Evolutionary conservation across 2,113 vertebrate genomes (phyloP).

Genomic region (Phaethornis superciliosus): DNA sequence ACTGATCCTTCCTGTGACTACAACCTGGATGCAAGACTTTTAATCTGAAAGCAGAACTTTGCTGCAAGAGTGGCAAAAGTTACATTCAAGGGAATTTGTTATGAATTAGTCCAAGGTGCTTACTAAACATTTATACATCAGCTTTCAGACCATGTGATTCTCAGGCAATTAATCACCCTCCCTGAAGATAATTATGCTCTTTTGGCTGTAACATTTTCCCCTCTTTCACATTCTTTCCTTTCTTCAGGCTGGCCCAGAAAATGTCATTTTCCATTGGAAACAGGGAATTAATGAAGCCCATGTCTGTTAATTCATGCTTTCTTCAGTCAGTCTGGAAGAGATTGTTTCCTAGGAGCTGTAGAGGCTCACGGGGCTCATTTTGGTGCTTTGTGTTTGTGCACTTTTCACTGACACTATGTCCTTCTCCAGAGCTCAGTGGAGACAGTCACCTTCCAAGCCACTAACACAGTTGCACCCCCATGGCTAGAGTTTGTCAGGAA

Average conservation of each 20-base stretch:
- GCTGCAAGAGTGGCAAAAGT: background rate
- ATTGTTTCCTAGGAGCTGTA: background rate
- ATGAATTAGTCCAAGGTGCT: background rate
- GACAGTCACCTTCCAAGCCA: background rate
- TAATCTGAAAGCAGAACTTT: background rate
- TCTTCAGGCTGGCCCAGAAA: background rate
- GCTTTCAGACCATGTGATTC: background rate
- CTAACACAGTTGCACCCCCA: background rate
- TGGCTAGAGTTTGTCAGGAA: background rate
- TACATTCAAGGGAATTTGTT: background rate
- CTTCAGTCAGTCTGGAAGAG: background rate
- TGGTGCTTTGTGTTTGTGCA: background rate
- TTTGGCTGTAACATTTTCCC: constrained; percentile 26
- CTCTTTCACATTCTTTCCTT: constrained; percentile 7
- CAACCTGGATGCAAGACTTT: background rate
- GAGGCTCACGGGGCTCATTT: background rate
- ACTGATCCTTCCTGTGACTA: background rate
- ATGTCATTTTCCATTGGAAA: background rate
- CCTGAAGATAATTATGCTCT: constrained; percentile 5
- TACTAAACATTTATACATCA: background rate
- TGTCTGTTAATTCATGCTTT: background rate
- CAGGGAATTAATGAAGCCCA: background rate
- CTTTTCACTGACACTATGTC: background rate
- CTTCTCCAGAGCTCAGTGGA: background rate
- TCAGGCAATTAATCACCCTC: constrained; percentile 9